A percentile compares a stretch with the other conserved stretches of the same genome.
phyloP scores from a whole-genome alignment of 2,888 invertebrate genomes.

The Napeogenes sylphis region DNA sequence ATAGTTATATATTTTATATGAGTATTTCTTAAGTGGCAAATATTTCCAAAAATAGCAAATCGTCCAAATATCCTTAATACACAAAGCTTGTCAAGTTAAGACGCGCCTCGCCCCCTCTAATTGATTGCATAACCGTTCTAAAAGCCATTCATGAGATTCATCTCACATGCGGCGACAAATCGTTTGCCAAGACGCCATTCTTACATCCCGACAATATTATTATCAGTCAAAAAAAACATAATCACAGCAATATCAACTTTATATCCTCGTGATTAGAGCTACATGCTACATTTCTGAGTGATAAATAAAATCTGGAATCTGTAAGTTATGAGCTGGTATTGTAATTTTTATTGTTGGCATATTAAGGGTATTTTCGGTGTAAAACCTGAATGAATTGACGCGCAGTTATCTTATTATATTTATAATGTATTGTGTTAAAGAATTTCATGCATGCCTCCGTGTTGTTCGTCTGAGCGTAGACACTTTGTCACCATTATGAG shows the following conservation, averaged over 20 bases:
- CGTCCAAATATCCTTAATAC: too few relatives aligned
- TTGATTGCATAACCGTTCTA: constrained; percentile 70
- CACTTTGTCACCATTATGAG: constrained; percentile 53
- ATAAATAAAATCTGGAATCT: background rate
- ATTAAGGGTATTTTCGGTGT: constrained; percentile 38
- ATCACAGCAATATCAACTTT: constrained; percentile 14
- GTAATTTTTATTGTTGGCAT: constrained; percentile 27
- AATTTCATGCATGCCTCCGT: constrained; percentile 68
- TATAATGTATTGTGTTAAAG: constrained; percentile 54
- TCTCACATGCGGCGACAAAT: constrained; percentile 72
- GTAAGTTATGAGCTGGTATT: constrained; percentile 16
- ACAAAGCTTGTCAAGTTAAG: too few relatives aligned
- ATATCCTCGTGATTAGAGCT: constrained; percentile 10
- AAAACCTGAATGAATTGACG: constrained; percentile 43
- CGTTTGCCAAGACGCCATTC: constrained; percentile 41
- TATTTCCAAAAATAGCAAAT: too few relatives aligned
- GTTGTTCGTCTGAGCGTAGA: constrained; percentile 44
- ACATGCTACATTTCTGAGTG: constrained; percentile 1
- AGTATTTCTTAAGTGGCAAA: too few relatives aligned
- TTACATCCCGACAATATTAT: constrained; percentile 14
- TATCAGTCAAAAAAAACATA: background rate
- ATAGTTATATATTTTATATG: too few relatives aligned
- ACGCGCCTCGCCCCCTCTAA: constrained; percentile 61
- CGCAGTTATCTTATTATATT: constrained; percentile 60
- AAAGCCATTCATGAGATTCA: constrained; percentile 45